A percentile compares a stretch with the other conserved stretches of the same genome.
Conservation (phyloP, 2,113 vertebrate genomes). For the Actinemys pallida region DNA sequence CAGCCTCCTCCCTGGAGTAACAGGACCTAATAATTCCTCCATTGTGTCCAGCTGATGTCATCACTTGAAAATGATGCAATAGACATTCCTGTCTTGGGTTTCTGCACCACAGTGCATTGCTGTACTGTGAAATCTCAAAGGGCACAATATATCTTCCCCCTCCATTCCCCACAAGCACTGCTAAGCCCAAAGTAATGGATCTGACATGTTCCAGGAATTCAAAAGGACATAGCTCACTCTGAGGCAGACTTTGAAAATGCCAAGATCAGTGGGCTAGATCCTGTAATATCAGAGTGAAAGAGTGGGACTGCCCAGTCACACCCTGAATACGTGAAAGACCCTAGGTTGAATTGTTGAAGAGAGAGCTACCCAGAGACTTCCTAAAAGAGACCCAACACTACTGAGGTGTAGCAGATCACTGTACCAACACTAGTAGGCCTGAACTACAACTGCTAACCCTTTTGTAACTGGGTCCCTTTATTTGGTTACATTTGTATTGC, state of each 20-base stretch:
- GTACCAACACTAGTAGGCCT: not conserved
- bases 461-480: not conserved
- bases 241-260: not conserved
- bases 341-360: not conserved
- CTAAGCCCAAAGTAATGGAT: not conserved
- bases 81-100: not conserved
- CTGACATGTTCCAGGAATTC: not conserved
- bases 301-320: not conserved
- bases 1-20: not conserved
- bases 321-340: rapidly evolving
- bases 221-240: not conserved
- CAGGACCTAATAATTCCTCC: not conserved
- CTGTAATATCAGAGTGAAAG: not conserved
- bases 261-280: not conserved
- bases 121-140: not conserved
- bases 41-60: not conserved
- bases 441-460: not conserved
- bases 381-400: not conserved
- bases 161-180: not conserved
- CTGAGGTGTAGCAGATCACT: not conserved
- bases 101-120: not conserved
- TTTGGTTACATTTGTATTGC: not conserved
- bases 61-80: not conserved
- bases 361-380: not conserved
- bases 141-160: not conserved